These are phyloP conservation scores for Clarias magur DNA, from an alignment of 2,113 vertebrate species.

Conservation along the genomic window DNA sequence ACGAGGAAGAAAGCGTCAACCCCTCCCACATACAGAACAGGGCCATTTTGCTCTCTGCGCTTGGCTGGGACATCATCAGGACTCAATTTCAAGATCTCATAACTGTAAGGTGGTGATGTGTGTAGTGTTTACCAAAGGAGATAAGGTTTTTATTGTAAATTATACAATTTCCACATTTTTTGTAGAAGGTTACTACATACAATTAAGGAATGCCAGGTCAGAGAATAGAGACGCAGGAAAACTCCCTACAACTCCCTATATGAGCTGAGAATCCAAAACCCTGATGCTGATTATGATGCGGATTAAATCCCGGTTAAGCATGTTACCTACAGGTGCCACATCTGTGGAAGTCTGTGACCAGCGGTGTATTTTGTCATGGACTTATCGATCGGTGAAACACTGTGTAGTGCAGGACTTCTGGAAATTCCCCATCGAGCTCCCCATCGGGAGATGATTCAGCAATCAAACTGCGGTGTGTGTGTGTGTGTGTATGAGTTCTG, in stretches of 20 bases:
- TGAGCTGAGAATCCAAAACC: neutral
- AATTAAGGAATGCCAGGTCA: neutral
- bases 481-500: neutral
- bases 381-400: slow-evolving; percentile 9
- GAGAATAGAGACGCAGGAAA: neutral
- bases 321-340: neutral
- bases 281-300: neutral
- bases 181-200: neutral
- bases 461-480: neutral
- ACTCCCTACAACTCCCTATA: neutral
- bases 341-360: neutral
- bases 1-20: neutral
- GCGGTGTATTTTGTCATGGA: neutral
- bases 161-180: neutral
- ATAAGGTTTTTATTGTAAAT: neutral
- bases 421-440: neutral
- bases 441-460: neutral
- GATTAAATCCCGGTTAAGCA: neutral
- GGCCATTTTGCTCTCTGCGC: neutral
- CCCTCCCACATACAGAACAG: neutral
- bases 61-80: neutral
- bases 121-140: neutral
- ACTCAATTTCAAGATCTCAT: neutral
- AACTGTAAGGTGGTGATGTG: no score
- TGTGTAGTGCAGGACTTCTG: neutral